A percentile compares a stretch with the other conserved stretches of the same genome.
phyloP scores from a whole-genome alignment of 1,140 invertebrate genomes.

The Agraylea sexmaculata region DNA sequence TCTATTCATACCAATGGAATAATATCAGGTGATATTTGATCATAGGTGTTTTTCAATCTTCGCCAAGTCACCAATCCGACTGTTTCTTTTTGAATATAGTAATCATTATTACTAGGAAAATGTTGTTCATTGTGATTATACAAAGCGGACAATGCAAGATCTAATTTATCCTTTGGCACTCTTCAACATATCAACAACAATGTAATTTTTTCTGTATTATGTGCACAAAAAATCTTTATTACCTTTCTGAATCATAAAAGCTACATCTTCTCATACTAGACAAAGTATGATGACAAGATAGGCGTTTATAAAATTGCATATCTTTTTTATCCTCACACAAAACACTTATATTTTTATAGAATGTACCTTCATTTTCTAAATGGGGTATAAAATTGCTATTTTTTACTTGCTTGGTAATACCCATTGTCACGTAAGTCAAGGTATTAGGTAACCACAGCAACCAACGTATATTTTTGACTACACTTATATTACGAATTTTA shows the following conservation, averaged over 20 bases:
- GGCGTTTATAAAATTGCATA: constrained; percentile 36
- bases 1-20: constrained; percentile 26
- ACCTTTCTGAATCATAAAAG: constrained; percentile 36
- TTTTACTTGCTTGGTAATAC: constrained; percentile 32
- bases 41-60: constrained; percentile 43
- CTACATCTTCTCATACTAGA: constrained; percentile 40
- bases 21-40: constrained; percentile 30
- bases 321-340: constrained; percentile 28
- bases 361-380: constrained; percentile 41
- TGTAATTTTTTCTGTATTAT: no score
- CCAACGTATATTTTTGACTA: no score
- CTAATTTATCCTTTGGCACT: constrained; percentile 47
- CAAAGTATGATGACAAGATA: constrained; percentile 51
- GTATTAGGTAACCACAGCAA: no score
- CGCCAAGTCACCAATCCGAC: constrained; percentile 40
- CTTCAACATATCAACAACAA: constrained; percentile 21
- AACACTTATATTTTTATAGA: constrained; percentile 38
- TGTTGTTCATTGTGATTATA: constrained; percentile 47
- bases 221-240: no score
- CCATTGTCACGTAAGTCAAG: no score
- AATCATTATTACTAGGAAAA: constrained; percentile 47
- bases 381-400: constrained; percentile 44
- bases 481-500: no score
- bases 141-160: constrained; percentile 43
- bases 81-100: constrained; percentile 47